phyloP scores from a whole-genome alignment of 1,140 invertebrate species.

The Caenorhabditis remanei region DNA sequence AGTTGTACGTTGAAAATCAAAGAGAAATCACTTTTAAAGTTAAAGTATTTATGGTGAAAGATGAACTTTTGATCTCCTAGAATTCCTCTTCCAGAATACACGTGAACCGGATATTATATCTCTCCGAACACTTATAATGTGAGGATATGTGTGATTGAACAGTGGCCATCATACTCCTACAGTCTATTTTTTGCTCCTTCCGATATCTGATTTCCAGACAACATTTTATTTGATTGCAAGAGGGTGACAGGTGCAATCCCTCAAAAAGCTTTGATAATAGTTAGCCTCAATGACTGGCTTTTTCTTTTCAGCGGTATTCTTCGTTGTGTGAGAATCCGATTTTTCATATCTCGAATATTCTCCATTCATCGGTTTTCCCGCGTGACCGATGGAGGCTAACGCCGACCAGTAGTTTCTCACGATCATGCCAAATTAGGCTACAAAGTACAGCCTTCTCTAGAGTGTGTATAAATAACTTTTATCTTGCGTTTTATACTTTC shows the following conservation, averaged over 20 bases:
- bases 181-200: too few species aligned
- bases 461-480: conserved; percentile 54
- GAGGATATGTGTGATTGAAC: too few species aligned
- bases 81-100: too few species aligned
- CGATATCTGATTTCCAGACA: not conserved
- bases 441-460: conserved; percentile 30
- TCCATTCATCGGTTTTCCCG: conserved; percentile 32
- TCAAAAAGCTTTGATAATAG: not conserved
- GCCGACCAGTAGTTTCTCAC: conserved; percentile 27
- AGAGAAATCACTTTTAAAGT: too few species aligned
- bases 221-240: not conserved
- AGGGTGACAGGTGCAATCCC: conserved; percentile 10
- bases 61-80: too few species aligned
- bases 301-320: not conserved
- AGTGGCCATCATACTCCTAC: too few species aligned
- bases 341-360: conserved; percentile 38
- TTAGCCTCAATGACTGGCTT: not conserved
- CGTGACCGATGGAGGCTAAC: conserved; percentile 25
- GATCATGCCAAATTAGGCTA: conserved; percentile 52
- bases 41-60: too few species aligned
- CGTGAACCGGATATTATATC: too few species aligned
- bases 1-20: too few species aligned
- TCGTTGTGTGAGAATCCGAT: not conserved
- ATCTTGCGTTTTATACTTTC: conserved; percentile 33
- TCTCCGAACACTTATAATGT: too few species aligned